A percentile compares a stretch with the other conserved stretches of the same genome.
Conservation (phyloP, 1,140 invertebrate genomes). For the Streblospio benedicti region DNA sequence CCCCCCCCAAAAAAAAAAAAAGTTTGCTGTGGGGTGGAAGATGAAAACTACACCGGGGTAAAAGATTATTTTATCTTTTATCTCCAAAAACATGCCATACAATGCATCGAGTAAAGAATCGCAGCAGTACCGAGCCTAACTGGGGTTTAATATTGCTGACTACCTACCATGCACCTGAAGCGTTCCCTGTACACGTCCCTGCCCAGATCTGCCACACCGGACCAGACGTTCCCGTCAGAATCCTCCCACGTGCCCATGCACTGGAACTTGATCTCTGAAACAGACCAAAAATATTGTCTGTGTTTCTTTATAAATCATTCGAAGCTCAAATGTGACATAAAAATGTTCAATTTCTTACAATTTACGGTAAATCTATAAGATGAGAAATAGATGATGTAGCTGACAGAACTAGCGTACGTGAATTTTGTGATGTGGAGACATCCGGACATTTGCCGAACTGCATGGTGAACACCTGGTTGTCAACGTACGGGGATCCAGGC, state of each 20-base stretch:
- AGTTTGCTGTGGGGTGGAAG: too few species aligned
- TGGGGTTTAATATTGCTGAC: too few species aligned
- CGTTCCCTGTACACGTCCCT: conserved; percentile 33
- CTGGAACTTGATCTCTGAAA: conserved; percentile 35
- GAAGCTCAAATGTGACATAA: neutral
- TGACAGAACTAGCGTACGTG: conserved; percentile 51
- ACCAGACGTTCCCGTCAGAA: conserved; percentile 33
- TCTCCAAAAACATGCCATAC: too few species aligned
- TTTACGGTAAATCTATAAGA: neutral
- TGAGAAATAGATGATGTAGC: too few species aligned
- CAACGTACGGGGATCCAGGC: conserved; percentile 86
- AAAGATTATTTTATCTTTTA: too few species aligned
- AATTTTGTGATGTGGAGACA: conserved; percentile 76
- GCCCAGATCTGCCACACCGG: conserved; percentile 55
- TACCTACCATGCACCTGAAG: conserved; percentile 42
- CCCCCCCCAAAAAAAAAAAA: too few species aligned
- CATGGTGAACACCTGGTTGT: conserved; percentile 94
- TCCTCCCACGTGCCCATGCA: conserved; percentile 41
- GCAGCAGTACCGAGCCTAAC: too few species aligned
- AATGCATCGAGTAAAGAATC: too few species aligned
- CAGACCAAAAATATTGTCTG: neutral
- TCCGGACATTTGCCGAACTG: conserved; percentile 81
- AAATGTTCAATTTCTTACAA: neutral
- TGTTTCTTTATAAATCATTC: neutral
- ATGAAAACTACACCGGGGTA: too few species aligned